Conservation (phyloP, 2,888 invertebrate genomes). For the Calliphora vomitoria region DNA sequence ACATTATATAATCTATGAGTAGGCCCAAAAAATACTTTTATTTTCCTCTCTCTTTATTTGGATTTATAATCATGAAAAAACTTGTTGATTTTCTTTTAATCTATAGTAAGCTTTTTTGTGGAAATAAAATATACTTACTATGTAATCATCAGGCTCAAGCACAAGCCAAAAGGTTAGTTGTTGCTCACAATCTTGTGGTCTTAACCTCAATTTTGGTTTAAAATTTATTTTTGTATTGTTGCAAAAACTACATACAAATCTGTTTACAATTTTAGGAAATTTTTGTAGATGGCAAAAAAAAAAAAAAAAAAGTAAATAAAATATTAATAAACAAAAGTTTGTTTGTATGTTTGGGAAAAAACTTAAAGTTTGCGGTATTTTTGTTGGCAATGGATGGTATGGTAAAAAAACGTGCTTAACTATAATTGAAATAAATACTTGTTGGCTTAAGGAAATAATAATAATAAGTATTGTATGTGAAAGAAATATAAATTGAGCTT, state of each 20-base stretch:
- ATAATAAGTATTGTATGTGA: too few species aligned
- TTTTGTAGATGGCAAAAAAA: slow-evolving; percentile 4
- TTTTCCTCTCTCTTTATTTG: not conserved
- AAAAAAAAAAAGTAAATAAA: not conserved
- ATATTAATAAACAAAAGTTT: not conserved
- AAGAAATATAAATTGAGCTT: not conserved
- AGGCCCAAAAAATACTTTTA: not conserved
- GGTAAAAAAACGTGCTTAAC: slow-evolving; percentile 27
- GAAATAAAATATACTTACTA: not conserved
- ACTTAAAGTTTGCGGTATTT: slow-evolving; percentile 22
- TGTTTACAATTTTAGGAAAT: not conserved
- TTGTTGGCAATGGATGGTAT: not conserved
- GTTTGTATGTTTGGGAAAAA: not conserved
- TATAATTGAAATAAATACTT: slow-evolving; percentile 44
- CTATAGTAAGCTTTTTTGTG: not conserved
- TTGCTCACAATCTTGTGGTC: slow-evolving; percentile 42
- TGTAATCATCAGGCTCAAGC: not conserved
- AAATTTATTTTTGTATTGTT: slow-evolving; percentile 32
- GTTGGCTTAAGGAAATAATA: not conserved
- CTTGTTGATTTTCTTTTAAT: slow-evolving; percentile 30
- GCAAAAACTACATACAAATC: not conserved
- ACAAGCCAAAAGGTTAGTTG: slow-evolving; percentile 42
- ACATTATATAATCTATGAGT: not conserved
- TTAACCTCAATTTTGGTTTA: slow-evolving; percentile 51
- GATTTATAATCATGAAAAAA: slow-evolving; percentile 4